Evolutionary conservation across 1,140 invertebrate species (phyloP).

Genomic region (Plodia interpunctella): DNA sequence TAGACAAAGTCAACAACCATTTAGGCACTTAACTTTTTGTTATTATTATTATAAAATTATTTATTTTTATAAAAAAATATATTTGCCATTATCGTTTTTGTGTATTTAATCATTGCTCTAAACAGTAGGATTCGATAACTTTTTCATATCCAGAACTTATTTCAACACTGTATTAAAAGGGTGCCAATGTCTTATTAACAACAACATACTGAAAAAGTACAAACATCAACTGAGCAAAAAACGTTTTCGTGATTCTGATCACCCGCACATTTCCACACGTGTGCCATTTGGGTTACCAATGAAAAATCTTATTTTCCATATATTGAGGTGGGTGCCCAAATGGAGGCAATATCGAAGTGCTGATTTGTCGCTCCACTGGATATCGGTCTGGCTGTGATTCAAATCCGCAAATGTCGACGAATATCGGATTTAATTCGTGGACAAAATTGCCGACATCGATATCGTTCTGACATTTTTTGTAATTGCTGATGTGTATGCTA

Average conservation of each 20-base stretch:
- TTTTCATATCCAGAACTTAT: too few relatives aligned
- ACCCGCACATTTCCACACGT: slow-evolving; percentile 15
- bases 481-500: background rate
- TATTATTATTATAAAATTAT: too few relatives aligned
- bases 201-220: slow-evolving; percentile 7
- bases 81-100: too few relatives aligned
- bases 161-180: too few relatives aligned
- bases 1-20: too few relatives aligned
- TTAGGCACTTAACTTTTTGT: too few relatives aligned
- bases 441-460: slow-evolving; percentile 30
- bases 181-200: too few relatives aligned
- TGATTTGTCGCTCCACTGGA: slow-evolving; percentile 72
- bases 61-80: too few relatives aligned
- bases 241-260: background rate
- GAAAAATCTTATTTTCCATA: slow-evolving; percentile 69
- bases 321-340: slow-evolving; percentile 67
- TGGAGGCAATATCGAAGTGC: slow-evolving; percentile 75
- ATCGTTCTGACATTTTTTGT: slow-evolving; percentile 12
- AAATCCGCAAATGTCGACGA: slow-evolving; percentile 58
- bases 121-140: too few relatives aligned
- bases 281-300: slow-evolving; percentile 43
- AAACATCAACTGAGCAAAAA: slow-evolving; percentile 18
- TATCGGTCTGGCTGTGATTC: slow-evolving; percentile 72
- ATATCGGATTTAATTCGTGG: slow-evolving; percentile 38
- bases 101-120: too few relatives aligned